phyloP scores from a whole-genome alignment of 2,797 vertebrate genomes.

The Rhynchotus rufescens region DNA sequence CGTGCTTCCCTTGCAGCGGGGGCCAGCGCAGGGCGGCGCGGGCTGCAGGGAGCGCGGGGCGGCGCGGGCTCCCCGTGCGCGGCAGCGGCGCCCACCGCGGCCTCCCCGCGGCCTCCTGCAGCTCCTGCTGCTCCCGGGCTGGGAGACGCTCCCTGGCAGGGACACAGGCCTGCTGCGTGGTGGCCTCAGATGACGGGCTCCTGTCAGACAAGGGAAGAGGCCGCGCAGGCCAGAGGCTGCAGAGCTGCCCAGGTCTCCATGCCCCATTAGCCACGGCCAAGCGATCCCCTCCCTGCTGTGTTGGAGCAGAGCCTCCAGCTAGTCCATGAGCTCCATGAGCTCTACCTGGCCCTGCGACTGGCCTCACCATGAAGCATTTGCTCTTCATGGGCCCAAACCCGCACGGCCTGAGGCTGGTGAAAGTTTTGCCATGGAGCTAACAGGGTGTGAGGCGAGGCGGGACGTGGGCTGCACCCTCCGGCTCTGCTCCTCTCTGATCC shows the following conservation, averaged over 20 bases:
- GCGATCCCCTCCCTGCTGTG: constrained; percentile 3
- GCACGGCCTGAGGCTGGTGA: not conserved
- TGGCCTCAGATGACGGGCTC: constrained; percentile 18
- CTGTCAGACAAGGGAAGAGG: constrained; percentile 26
- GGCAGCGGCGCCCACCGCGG: too few relatives aligned
- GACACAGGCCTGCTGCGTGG: not conserved
- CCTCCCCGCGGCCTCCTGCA: too few relatives aligned
- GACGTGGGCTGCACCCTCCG: not conserved
- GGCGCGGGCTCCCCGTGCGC: too few relatives aligned
- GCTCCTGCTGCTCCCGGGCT: not conserved
- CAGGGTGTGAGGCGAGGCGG: not conserved
- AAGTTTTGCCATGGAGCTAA: constrained; percentile 21
- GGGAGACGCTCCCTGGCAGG: constrained; percentile 30
- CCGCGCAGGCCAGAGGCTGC: not conserved
- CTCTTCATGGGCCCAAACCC: not conserved
- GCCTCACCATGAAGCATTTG: not conserved
- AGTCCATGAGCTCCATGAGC: not conserved
- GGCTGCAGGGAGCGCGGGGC: too few relatives aligned
- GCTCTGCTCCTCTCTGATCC: not conserved
- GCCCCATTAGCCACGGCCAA: constrained; percentile 61
- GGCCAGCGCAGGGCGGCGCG: not conserved
- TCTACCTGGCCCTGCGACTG: not conserved
- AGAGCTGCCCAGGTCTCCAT: constrained; percentile 55
- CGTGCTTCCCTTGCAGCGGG: not conserved
- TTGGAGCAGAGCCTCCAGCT: not conserved